Evolutionary conservation across 2,888 invertebrate genomes (phyloP).

Genomic region (Fissipunctia ypsillon): DNA sequence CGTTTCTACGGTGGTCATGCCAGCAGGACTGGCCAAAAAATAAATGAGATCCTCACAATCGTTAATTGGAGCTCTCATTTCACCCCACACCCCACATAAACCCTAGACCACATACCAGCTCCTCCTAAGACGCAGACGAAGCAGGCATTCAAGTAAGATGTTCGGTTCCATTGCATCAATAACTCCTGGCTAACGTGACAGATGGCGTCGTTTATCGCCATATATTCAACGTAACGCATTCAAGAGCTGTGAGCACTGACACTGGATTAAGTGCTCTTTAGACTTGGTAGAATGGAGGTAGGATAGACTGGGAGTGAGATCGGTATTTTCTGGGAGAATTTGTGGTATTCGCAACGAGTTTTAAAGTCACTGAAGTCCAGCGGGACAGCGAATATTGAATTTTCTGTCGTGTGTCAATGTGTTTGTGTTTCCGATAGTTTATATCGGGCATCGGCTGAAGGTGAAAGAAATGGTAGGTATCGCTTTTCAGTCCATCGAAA

Average conservation of each 20-base stretch:
- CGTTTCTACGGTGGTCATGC: neutral
- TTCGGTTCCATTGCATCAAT: constrained; percentile 46
- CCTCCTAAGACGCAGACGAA: neutral
- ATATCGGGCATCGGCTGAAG: neutral
- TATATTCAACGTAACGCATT: constrained; percentile 58
- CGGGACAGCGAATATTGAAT: neutral
- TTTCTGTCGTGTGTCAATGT: too few species aligned
- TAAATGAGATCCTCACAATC: too few species aligned
- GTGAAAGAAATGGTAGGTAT: neutral
- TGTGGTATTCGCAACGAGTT: neutral
- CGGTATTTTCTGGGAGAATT: neutral
- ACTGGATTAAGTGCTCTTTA: constrained; percentile 49
- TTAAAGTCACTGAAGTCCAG: neutral
- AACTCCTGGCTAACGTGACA: constrained; percentile 53
- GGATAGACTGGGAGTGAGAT: neutral
- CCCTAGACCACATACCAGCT: constrained; percentile 1
- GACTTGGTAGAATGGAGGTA: constrained; percentile 6
- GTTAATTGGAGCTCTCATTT: neutral
- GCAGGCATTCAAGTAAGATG: constrained; percentile 34
- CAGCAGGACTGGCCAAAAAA: neutral
- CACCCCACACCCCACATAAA: neutral
- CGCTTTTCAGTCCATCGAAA: neutral
- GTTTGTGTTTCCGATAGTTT: neutral
- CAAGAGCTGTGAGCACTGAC: constrained; percentile 47
- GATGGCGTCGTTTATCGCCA: constrained; percentile 52